phyloP scores from a whole-genome alignment of 2,113 vertebrate genomes.

The Heterotilapia buettikoferi region DNA sequence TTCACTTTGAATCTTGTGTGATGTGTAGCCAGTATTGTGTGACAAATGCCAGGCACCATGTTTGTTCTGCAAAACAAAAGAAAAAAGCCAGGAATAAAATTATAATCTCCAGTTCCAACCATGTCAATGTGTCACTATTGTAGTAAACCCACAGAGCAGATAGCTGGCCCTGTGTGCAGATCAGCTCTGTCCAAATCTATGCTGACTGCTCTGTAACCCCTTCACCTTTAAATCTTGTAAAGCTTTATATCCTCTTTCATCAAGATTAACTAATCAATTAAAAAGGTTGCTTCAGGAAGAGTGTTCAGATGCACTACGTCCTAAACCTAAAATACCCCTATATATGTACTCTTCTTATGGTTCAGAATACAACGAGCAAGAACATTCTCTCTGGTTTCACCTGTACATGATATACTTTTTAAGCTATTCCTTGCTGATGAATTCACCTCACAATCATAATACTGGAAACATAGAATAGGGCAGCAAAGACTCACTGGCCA shows the following conservation, averaged over 20 bases:
- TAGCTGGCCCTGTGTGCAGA: not conserved
- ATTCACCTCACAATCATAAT: not conserved
- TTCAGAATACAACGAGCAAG: not conserved
- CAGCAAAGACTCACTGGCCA: not conserved
- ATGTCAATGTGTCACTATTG: not conserved
- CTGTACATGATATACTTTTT: not conserved
- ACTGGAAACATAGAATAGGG: not conserved
- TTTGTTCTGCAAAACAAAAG: conserved; percentile 23
- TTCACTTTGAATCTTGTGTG: conserved; percentile 12
- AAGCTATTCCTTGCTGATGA: not conserved
- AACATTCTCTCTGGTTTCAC: not conserved
- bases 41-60: conserved; percentile 32
- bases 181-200: conserved; percentile 17
- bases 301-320: not conserved
- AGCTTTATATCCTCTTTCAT: conserved; percentile 20
- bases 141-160: not conserved
- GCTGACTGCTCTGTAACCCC: not conserved
- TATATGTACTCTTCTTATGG: not conserved
- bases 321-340: not conserved
- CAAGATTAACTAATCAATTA: not conserved
- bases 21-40: conserved; percentile 16
- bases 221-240: conserved; percentile 33
- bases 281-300: not conserved
- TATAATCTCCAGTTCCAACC: not conserved
- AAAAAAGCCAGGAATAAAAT: not conserved